phyloP scores from a whole-genome alignment of 1,140 invertebrate species.

The Hylaeus volcanicus region DNA sequence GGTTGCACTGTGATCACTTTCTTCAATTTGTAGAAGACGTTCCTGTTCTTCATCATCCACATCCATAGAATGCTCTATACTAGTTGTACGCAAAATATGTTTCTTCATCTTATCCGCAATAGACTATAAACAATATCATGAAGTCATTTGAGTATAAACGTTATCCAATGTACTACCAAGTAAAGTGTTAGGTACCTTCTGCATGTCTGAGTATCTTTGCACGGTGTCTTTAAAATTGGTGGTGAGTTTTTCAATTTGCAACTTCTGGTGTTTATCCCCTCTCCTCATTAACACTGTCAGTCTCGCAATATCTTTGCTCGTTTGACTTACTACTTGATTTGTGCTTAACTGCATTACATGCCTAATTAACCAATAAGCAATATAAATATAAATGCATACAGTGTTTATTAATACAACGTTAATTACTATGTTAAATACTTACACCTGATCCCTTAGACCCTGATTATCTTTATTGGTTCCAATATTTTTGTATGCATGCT shows the following conservation, averaged over 20 bases:
- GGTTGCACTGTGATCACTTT: conserved; percentile 66
- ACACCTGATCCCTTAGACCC: conserved; percentile 85
- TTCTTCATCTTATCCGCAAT: conserved; percentile 89
- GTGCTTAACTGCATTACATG: conserved; percentile 90
- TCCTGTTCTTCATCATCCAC: conserved; percentile 78
- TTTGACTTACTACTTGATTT: conserved; percentile 87
- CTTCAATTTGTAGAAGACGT: conserved; percentile 72
- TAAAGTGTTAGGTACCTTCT: conserved; percentile 83
- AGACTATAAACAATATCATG: conserved; percentile 57
- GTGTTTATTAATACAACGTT: background rate
- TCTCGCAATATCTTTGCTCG: conserved; percentile 86
- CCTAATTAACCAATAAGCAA: conserved; percentile 78
- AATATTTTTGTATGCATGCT: conserved; percentile 87
- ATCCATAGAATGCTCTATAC: conserved; percentile 72
- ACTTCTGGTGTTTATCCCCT: conserved; percentile 88
- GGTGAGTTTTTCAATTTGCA: conserved; percentile 91
- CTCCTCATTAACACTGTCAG: conserved; percentile 84
- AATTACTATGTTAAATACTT: conserved; percentile 66
- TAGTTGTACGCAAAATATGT: conserved; percentile 83
- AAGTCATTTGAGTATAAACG: background rate
- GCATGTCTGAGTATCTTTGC: conserved; percentile 88
- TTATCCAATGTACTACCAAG: background rate
- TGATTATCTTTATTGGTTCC: conserved; percentile 88
- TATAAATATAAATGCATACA: background rate
- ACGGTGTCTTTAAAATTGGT: conserved; percentile 90